Conservation (phyloP, 2,888 invertebrate species). For the Apotomis capreana region DNA sequence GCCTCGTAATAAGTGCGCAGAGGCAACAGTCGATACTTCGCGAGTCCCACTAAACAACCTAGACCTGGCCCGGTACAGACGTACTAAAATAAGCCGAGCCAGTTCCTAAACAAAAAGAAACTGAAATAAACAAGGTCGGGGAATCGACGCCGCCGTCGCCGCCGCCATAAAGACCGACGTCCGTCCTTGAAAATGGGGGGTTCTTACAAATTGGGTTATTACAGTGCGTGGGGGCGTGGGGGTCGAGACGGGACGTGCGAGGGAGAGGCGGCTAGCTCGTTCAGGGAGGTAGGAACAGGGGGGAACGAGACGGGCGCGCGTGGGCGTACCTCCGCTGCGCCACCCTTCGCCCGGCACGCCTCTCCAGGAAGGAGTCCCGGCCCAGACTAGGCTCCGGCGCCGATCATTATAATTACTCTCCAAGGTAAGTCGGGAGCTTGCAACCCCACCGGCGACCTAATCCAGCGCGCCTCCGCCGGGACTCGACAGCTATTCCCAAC, state of each 20-base stretch:
- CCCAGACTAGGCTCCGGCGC: slow-evolving; percentile 79
- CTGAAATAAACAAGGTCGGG: slow-evolving; percentile 83
- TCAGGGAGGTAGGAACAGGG: slow-evolving; percentile 47
- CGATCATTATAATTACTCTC: slow-evolving; percentile 84
- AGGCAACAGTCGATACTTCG: slow-evolving; percentile 59
- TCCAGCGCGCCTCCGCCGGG: slow-evolving; percentile 73
- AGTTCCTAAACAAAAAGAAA: slow-evolving; percentile 83
- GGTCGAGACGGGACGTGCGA: slow-evolving; percentile 70
- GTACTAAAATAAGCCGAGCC: slow-evolving; percentile 79
- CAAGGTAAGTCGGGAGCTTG: slow-evolving; percentile 78
- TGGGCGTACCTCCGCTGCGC: slow-evolving; percentile 78
- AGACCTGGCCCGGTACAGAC: slow-evolving; percentile 68
- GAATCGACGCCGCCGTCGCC: slow-evolving; percentile 82
- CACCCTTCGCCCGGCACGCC: slow-evolving; percentile 78
- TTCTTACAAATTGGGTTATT: slow-evolving; percentile 85
- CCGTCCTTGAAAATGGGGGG: slow-evolving; percentile 84
- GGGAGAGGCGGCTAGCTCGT: slow-evolving; percentile 54
- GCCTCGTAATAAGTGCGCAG: background rate
- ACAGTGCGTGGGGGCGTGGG: slow-evolving; percentile 76
- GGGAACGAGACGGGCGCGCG: slow-evolving; percentile 65
- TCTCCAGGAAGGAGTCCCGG: slow-evolving; percentile 79
- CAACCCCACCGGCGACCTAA: slow-evolving; percentile 73
- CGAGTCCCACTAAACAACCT: slow-evolving; percentile 65
- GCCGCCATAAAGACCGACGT: slow-evolving; percentile 83
- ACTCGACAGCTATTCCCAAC: slow-evolving; percentile 69